Percentiles rank a stretch among this genome's conserved stretches.
Conservation (phyloP, 2,888 invertebrate genomes). For the Hirtodrosophila confusa region DNA sequence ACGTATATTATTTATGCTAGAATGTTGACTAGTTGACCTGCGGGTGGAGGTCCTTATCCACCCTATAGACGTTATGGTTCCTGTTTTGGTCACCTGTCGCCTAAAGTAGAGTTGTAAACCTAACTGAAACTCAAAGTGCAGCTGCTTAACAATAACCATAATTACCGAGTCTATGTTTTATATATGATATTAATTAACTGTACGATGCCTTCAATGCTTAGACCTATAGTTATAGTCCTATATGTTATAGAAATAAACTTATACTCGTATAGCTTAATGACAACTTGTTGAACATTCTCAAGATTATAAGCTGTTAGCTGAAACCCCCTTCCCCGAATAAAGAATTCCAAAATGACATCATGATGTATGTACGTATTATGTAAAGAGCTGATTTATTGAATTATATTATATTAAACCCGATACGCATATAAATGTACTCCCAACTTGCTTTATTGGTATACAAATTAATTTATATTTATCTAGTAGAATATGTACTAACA, state of each 20-base stretch:
- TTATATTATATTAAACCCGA: conserved; percentile 13
- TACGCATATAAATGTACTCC: conserved; percentile 35
- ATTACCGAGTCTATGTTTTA: conserved; percentile 27
- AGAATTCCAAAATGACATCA: conserved; percentile 24
- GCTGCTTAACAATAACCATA: conserved; percentile 42
- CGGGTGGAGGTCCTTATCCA: no score
- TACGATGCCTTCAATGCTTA: conserved; percentile 51
- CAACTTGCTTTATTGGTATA: conserved; percentile 38
- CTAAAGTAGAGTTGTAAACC: conserved; percentile 10
- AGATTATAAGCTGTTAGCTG: conserved; percentile 59
- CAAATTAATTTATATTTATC: conserved; percentile 13
- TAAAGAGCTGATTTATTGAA: conserved; percentile 32
- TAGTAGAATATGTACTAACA: conserved; percentile 34
- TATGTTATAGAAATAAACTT: conserved; percentile 36
- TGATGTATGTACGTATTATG: conserved; percentile 4
- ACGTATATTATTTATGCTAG: no score
- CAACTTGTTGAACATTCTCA: conserved; percentile 63
- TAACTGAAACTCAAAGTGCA: conserved; percentile 48
- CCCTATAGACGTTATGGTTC: neutral
- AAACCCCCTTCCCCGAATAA: conserved; percentile 32
- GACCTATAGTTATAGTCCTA: conserved; percentile 28
- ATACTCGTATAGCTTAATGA: conserved; percentile 21
- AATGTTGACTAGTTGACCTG: neutral
- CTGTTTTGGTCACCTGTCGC: conserved; percentile 6
- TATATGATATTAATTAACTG: conserved; percentile 31